These are phyloP conservation scores for Drosophila parabipectinata DNA, from an alignment of 1,140 invertebrate species.

Conservation along the genomic window DNA sequence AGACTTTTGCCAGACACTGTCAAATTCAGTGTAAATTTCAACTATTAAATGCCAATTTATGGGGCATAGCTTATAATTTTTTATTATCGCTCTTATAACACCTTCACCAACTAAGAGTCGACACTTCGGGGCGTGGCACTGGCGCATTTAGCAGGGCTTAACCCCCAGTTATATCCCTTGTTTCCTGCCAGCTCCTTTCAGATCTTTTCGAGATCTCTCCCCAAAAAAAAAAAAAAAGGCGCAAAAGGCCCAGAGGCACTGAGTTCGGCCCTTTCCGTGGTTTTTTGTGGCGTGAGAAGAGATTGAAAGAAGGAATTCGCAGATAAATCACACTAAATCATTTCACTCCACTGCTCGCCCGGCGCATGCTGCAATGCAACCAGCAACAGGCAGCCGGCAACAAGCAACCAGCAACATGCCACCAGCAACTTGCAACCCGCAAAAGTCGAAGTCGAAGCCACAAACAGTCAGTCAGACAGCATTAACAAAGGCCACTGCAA, in stretches of 20 bases:
- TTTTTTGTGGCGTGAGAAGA: conserved; percentile 73
- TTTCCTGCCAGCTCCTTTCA: background rate
- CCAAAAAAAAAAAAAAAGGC: background rate
- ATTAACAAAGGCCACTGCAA: conserved; percentile 48
- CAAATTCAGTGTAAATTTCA: conserved; percentile 81
- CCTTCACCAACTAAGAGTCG: conserved; percentile 35
- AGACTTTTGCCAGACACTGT: conserved; percentile 55
- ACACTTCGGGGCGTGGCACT: conserved; percentile 31
- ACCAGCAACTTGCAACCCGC: conserved; percentile 12
- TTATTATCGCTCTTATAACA: conserved; percentile 81
- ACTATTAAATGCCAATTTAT: conserved; percentile 82
- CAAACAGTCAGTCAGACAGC: conserved; percentile 29
- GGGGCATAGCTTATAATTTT: conserved; percentile 81
- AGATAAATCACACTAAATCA: conserved; percentile 83
- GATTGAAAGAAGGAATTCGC: conserved; percentile 79
- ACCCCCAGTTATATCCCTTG: background rate
- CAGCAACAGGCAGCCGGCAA: background rate
- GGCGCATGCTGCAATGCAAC: conserved; percentile 74
- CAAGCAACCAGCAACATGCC: conserved; percentile 11
- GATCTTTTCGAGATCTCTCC: conserved; percentile 1
- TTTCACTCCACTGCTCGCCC: conserved; percentile 62
- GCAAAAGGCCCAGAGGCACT: background rate
- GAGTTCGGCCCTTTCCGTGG: conserved; percentile 10
- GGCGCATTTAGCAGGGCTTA: conserved; percentile 18
- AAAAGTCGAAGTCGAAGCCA: conserved; percentile 6